phyloP scores from a whole-genome alignment of 2,888 invertebrate species.

The Anticlea derivata region DNA sequence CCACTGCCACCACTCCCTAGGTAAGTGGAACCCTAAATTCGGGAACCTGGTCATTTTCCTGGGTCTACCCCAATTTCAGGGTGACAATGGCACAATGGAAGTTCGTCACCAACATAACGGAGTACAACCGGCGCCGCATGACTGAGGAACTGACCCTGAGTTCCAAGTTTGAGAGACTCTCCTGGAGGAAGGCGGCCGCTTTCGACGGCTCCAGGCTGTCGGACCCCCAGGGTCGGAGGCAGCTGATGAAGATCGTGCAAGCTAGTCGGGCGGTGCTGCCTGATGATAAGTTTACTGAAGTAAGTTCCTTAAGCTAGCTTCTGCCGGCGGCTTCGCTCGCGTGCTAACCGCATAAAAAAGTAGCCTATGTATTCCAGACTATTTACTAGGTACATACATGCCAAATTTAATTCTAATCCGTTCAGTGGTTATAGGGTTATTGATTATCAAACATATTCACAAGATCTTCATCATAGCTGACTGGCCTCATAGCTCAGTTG shows the following conservation, averaged over 20 bases:
- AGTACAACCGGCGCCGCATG: constrained; percentile 88
- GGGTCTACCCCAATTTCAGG: constrained; percentile 48
- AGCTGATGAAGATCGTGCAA: constrained; percentile 88
- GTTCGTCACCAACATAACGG: constrained; percentile 90
- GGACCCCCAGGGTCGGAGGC: constrained; percentile 86
- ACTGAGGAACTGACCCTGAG: constrained; percentile 87
- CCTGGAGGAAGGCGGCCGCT: constrained; percentile 88
- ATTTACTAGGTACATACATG: too few relatives aligned
- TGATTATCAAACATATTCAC: too few relatives aligned
- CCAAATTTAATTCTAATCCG: too few relatives aligned
- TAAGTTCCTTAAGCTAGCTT: too few relatives aligned
- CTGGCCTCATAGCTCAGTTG: too few relatives aligned
- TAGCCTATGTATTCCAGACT: too few relatives aligned
- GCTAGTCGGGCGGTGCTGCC: constrained; percentile 89
- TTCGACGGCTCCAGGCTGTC: constrained; percentile 88
- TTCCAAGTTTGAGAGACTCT: constrained; percentile 88
- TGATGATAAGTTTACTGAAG: constrained; percentile 89
- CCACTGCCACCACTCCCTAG: too few relatives aligned
- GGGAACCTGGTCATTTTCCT: neutral
- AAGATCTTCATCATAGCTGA: too few relatives aligned
- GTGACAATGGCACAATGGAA: constrained; percentile 89
- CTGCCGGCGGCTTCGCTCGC: too few relatives aligned
- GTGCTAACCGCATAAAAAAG: too few relatives aligned
- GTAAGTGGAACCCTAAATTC: neutral
- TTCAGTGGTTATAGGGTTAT: too few relatives aligned